Percentiles rank a stretch among this genome's conserved stretches.
Evolutionary conservation across 92 coral and sea anemone species (phyloP).

Genomic region (Heteractis magnifica): DNA sequence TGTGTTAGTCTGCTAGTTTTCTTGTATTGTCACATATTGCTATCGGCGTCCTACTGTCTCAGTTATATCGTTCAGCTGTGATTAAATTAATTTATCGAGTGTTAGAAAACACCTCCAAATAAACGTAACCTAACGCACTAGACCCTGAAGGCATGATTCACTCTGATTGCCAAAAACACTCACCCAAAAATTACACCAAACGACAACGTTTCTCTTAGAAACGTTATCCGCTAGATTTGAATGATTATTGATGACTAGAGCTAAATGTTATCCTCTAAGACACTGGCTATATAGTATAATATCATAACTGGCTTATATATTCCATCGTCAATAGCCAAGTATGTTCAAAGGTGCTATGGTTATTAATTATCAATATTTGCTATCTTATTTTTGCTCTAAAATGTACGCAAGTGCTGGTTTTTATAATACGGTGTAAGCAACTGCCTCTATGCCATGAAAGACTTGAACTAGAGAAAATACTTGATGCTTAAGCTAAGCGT

Average conservation of each 20-base stretch:
- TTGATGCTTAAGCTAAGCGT: not conserved
- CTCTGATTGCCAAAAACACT: not conserved
- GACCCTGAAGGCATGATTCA: not conserved
- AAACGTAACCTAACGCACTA: not conserved
- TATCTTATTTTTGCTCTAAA: not conserved
- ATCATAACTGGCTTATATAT: not conserved
- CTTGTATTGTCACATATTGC: not conserved
- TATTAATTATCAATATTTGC: conserved; percentile 6
- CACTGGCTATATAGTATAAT: not conserved
- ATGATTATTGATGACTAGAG: not conserved
- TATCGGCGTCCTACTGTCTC: conserved; percentile 24
- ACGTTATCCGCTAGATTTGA: not conserved
- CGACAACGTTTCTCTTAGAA: not conserved
- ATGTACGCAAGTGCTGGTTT: not conserved
- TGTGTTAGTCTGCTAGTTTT: not conserved
- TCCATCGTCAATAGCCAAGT: not conserved
- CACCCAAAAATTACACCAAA: not conserved
- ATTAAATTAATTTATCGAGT: conserved; percentile 21
- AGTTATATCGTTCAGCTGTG: conserved; percentile 26
- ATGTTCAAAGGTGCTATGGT: too few relatives aligned
- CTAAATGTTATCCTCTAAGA: not conserved
- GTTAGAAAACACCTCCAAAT: not conserved
- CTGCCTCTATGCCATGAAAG: not conserved
- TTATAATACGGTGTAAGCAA: not conserved
- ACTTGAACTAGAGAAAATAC: not conserved